Evolutionary conservation across 2,888 invertebrate genomes (phyloP).

Genomic region (Mystacides longicornis): DNA sequence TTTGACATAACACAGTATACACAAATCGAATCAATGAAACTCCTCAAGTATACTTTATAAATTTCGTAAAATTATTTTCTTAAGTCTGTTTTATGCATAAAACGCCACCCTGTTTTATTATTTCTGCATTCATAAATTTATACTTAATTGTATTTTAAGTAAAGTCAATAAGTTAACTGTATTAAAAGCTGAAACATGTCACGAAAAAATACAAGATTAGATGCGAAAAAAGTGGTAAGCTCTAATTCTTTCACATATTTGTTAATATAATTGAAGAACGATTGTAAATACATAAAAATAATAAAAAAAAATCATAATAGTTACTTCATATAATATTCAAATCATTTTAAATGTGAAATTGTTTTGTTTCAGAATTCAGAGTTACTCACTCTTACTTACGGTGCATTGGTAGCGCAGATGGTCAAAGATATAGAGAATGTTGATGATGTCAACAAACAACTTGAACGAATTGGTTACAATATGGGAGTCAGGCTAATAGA

Average conservation of each 20-base stretch:
- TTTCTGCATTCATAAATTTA: too few species aligned
- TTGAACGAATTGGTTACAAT: slow-evolving; percentile 94
- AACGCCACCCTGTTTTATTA: too few species aligned
- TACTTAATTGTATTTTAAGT: too few species aligned
- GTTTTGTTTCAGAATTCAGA: slow-evolving; percentile 73
- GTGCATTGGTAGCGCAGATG: slow-evolving; percentile 94
- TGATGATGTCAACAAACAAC: slow-evolving; percentile 95
- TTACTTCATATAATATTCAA: background rate
- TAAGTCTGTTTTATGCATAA: too few species aligned
- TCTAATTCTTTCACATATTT: background rate
- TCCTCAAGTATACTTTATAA: too few species aligned
- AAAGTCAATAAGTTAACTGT: too few species aligned
- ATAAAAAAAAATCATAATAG: background rate
- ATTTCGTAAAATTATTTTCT: too few species aligned
- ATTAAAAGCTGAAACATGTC: slow-evolving; percentile 52
- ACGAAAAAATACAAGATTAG: slow-evolving; percentile 60
- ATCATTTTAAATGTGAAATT: background rate
- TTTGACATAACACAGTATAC: too few species aligned
- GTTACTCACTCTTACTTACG: slow-evolving; percentile 94
- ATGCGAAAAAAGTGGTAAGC: slow-evolving; percentile 72
- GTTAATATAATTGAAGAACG: too few species aligned
- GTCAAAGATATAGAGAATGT: slow-evolving; percentile 93
- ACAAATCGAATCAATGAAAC: too few species aligned
- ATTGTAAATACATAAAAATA: background rate
- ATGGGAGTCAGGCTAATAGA: slow-evolving; percentile 97